Evolutionary conservation across 2,888 invertebrate species (phyloP).

Genomic region (Lycophotia porphyrea): DNA sequence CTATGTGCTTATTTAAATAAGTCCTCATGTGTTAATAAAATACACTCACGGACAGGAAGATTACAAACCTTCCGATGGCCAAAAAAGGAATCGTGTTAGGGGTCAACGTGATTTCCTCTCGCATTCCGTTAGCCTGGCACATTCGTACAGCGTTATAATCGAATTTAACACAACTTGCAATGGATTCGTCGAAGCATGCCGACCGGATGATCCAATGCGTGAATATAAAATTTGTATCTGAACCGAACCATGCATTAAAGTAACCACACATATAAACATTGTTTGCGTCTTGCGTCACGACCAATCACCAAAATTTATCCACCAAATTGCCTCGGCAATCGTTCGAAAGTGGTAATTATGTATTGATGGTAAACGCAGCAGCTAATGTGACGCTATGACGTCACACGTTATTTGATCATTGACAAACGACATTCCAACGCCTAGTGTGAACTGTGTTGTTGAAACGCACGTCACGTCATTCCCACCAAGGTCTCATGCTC

Average conservation of each 20-base stretch:
- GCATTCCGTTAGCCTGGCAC: conserved; percentile 87
- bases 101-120: conserved; percentile 88
- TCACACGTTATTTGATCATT: conserved; percentile 87
- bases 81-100: conserved; percentile 85
- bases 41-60: conserved; percentile 77
- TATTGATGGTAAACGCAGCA: conserved; percentile 77
- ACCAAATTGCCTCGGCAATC: conserved; percentile 76
- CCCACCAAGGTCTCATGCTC: conserved; percentile 84
- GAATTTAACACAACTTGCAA: conserved; percentile 84
- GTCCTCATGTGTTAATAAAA: conserved; percentile 50
- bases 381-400: conserved; percentile 84
- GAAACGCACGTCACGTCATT: conserved; percentile 85
- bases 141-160: conserved; percentile 81
- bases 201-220: conserved; percentile 82
- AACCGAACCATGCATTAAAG: conserved; percentile 75
- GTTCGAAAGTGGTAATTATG: conserved; percentile 80
- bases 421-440: conserved; percentile 89
- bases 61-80: conserved; percentile 79
- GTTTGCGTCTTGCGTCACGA: conserved; percentile 77
- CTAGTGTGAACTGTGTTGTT: conserved; percentile 85
- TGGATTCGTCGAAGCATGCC: conserved; percentile 80
- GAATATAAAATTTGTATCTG: conserved; percentile 80
- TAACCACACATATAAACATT: conserved; percentile 77
- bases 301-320: conserved; percentile 78
- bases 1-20: conserved; percentile 69